Percentiles rank a stretch among this genome's conserved stretches.
Conservation (phyloP, 2,113 vertebrate genomes). For the Paramisgurnus dabryanus region DNA sequence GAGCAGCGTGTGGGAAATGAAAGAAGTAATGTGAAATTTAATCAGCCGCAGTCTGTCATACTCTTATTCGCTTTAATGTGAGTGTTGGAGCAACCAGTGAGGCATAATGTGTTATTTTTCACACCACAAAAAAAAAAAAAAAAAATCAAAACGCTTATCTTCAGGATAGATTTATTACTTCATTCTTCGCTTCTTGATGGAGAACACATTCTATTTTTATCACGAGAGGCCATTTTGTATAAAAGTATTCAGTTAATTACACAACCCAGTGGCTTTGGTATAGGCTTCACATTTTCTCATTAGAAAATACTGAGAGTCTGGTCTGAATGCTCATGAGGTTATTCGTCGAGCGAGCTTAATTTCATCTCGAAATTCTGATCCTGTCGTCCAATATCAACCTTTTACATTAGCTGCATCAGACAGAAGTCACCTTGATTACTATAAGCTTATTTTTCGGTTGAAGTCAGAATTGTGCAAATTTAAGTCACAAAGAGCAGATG, state of each 20-base stretch:
- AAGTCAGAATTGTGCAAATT: background rate
- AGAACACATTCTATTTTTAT: slow-evolving; percentile 49
- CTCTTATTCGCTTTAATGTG: slow-evolving; percentile 23
- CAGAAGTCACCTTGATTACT: background rate
- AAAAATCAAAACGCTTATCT: slow-evolving; percentile 43
- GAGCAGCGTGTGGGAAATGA: slow-evolving; percentile 16
- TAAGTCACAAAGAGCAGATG: background rate
- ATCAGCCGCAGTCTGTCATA: slow-evolving; percentile 25
- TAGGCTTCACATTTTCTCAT: slow-evolving; percentile 50
- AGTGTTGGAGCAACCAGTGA: slow-evolving; percentile 30
- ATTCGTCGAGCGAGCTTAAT: slow-evolving; percentile 42
- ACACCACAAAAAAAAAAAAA: background rate
- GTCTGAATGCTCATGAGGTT: slow-evolving; percentile 38
- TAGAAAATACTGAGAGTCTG: slow-evolving; percentile 41
- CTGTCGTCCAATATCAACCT: background rate
- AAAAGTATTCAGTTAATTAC: slow-evolving; percentile 54
- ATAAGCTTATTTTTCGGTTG: background rate
- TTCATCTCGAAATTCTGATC: slow-evolving; percentile 33
- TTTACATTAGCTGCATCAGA: slow-evolving; percentile 32
- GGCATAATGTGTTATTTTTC: slow-evolving; percentile 46
- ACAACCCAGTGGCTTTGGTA: slow-evolving; percentile 54
- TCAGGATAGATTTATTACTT: slow-evolving; percentile 46
- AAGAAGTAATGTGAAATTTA: slow-evolving; percentile 27
- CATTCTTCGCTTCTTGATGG: slow-evolving; percentile 32
- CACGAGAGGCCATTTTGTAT: slow-evolving; percentile 45